Evolutionary conservation across 2,113 vertebrate genomes (phyloP).

Genomic region (Tonatia bakeri): DNA sequence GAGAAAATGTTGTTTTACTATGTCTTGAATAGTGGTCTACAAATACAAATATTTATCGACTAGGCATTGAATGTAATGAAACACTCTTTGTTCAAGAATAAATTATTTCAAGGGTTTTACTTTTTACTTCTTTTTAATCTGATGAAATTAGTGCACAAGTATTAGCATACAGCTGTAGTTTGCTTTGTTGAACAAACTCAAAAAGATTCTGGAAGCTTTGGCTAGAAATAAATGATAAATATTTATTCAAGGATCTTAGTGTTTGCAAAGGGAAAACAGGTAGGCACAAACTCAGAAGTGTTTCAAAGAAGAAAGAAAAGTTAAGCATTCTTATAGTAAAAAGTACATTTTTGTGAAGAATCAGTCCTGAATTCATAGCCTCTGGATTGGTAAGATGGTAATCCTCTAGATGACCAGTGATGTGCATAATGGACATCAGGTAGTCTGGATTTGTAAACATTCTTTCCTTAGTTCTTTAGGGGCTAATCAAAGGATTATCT

Average conservation of each 20-base stretch:
- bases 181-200: not conserved
- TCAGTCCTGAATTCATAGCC: not conserved
- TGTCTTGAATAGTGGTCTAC: not conserved
- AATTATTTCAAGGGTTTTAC: not conserved
- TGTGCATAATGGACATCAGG: not conserved
- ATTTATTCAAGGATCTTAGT: not conserved
- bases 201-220: not conserved
- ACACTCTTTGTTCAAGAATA: not conserved
- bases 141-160: not conserved
- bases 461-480: not conserved
- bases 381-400: not conserved
- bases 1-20: not conserved
- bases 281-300: not conserved
- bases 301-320: not conserved
- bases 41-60: not conserved
- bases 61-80: not conserved
- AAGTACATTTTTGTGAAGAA: not conserved
- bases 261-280: not conserved
- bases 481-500: not conserved
- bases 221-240: not conserved
- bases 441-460: not conserved
- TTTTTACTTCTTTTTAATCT: not conserved
- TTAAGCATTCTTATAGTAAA: not conserved
- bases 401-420: not conserved
- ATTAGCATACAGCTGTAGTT: not conserved